Evolutionary conservation across 2,113 vertebrate species (phyloP).

Genomic region (Ailuropoda melanoleuca): DNA sequence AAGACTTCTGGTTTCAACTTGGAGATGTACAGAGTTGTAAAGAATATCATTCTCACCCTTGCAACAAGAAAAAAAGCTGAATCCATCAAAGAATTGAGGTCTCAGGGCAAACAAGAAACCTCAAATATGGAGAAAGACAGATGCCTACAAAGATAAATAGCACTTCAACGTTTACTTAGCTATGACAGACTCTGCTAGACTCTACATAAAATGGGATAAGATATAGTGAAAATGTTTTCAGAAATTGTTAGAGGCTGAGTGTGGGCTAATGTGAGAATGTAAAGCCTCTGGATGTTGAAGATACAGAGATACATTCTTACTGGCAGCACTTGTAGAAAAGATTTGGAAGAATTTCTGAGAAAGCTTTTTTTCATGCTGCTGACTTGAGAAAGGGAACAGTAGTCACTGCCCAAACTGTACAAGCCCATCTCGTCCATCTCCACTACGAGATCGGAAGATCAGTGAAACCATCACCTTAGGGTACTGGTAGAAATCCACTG

Average conservation of each 20-base stretch:
- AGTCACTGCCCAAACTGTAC: neutral
- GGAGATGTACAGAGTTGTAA: neutral
- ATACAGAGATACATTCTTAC: neutral
- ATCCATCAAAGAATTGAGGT: neutral
- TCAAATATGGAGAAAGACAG: neutral
- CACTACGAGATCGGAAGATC: neutral
- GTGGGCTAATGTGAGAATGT: neutral
- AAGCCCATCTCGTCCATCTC: neutral
- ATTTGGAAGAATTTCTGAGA: neutral
- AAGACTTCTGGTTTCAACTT: neutral
- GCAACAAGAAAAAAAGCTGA: neutral
- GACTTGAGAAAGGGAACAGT: neutral
- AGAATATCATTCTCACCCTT: neutral
- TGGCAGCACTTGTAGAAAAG: neutral
- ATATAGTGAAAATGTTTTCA: neutral
- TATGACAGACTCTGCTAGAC: neutral
- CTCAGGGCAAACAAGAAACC: neutral
- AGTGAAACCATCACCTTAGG: neutral
- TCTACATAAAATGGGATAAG: neutral
- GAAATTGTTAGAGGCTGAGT: neutral
- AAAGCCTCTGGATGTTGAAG: neutral
- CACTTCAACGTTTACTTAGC: neutral
- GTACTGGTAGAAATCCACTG: neutral
- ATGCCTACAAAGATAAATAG: neutral
- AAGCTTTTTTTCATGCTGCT: neutral